A percentile compares a stretch with the other conserved stretches of the same genome.
Conservation (phyloP, 2,888 invertebrate species). For the Sesia bembeciformis region DNA sequence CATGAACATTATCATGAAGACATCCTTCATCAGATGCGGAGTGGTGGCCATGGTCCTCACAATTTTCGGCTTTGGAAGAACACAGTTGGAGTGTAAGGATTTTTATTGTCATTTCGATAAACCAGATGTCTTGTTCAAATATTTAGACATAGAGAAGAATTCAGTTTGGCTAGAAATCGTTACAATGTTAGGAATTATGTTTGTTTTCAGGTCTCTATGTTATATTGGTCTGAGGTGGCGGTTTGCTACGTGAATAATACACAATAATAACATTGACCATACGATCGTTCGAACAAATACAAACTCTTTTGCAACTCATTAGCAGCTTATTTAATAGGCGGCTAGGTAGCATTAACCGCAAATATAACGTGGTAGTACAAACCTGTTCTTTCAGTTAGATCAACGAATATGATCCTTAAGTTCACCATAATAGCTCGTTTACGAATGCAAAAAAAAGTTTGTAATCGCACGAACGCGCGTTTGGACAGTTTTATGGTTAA, state of each 20-base stretch:
- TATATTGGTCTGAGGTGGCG: slow-evolving; percentile 74
- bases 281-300: no score
- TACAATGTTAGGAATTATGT: slow-evolving; percentile 64
- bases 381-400: no score
- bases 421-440: no score
- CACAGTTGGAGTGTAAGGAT: slow-evolving; percentile 71
- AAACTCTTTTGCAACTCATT: no score
- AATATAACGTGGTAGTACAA: no score
- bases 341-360: no score
- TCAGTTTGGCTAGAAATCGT: slow-evolving; percentile 75
- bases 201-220: slow-evolving; percentile 72
- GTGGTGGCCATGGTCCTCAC: slow-evolving; percentile 77
- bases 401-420: no score
- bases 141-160: slow-evolving; percentile 72
- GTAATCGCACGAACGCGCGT: no score
- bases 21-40: slow-evolving; percentile 78
- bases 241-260: slow-evolving; percentile 49
- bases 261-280: neutral
- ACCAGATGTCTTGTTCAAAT: slow-evolving; percentile 76
- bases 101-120: slow-evolving; percentile 79
- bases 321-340: no score
- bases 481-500: no score
- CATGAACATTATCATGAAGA: slow-evolving; percentile 78
- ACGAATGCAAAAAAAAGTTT: no score
- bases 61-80: slow-evolving; percentile 77